These are phyloP conservation scores for Drosophila erecta DNA, from an alignment of 1,140 invertebrate genomes.

Conservation along the genomic window DNA sequence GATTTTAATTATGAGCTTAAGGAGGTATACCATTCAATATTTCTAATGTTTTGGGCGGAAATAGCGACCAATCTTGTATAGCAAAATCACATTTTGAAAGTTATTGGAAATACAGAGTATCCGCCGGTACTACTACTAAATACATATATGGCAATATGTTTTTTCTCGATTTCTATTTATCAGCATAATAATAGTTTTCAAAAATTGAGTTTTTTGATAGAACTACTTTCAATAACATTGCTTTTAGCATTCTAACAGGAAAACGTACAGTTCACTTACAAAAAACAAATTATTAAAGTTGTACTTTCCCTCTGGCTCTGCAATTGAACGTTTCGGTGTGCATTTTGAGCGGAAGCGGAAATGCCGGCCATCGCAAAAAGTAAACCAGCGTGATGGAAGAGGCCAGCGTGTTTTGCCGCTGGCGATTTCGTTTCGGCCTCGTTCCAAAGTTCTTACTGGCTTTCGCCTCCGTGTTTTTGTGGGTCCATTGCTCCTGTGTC, in stretches of 20 bases:
- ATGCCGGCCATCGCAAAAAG: conserved; percentile 51
- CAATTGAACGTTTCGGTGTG: conserved; percentile 27
- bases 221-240: neutral
- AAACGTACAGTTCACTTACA: conserved; percentile 1
- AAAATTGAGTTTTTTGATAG: too few relatives aligned
- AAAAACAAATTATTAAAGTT: conserved; percentile 16
- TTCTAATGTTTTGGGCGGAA: too few relatives aligned
- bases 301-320: neutral
- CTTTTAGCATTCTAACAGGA: neutral
- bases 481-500: conserved; percentile 18
- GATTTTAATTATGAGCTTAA: too few relatives aligned
- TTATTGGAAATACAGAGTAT: too few relatives aligned
- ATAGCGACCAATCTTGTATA: too few relatives aligned
- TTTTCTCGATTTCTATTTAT: too few relatives aligned
- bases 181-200: too few relatives aligned
- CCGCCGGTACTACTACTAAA: too few relatives aligned
- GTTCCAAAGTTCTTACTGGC: conserved; percentile 10
- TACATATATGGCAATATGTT: too few relatives aligned
- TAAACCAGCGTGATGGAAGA: conserved; percentile 22
- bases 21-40: too few relatives aligned
- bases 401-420: conserved; percentile 33
- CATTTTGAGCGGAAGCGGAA: conserved; percentile 67
- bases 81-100: too few relatives aligned
- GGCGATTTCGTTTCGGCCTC: conserved; percentile 26
- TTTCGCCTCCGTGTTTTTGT: conserved; percentile 16